Evolutionary conservation across 2,113 vertebrate genomes (phyloP), one percentile per base, ranked within the genome.

Genomic region (Istiophorus platypterus): DNA sequence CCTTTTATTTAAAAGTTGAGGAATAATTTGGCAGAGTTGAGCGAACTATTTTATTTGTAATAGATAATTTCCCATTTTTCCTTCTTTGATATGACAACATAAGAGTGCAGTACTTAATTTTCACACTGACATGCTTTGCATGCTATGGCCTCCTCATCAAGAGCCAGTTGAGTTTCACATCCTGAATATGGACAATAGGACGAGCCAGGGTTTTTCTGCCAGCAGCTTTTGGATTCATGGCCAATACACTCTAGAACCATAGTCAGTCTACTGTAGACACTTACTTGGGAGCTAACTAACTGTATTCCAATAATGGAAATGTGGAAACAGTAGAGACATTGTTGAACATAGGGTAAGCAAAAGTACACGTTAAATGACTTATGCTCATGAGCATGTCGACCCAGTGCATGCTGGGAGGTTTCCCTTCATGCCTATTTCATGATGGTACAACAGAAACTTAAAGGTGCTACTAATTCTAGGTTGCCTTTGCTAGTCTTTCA

Each of bases 361-460:
- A 74, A 34, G 10, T 76, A 39, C 24, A 31, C 34, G 51, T 24
- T 18, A 79, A 49, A 67, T 18, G n/a, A 76, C 11, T 51, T 66
- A 51, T 70, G 9, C 66, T 63, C 31, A 58, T 56, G 54, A 66
- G 27, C 65, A 13, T n/a, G 17, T 70, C 1, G 13, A 41, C 24
- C 31, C 47, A 9, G 54, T 59, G 77, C 29, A 73, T 29, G 20
- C 66, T 87, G 63, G 69, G 70, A 75, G n/a, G 42, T 52, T 65
- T 69, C 14, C 12, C 24, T 41, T 67, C 26, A 61, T 5, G 1
- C 34, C 27, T 20, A n/a, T 18, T 10, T 57, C 10, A 27, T 45
- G 24, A 59, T 69, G 12, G 24, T 58, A 14, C 6, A 52, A 20
- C 6, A 45, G 39, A 58, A 29, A 51, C 68, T 61, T 58, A 39